phyloP scores from a whole-genome alignment of 2,797 vertebrate genomes.

The Cossypha niveicapilla region DNA sequence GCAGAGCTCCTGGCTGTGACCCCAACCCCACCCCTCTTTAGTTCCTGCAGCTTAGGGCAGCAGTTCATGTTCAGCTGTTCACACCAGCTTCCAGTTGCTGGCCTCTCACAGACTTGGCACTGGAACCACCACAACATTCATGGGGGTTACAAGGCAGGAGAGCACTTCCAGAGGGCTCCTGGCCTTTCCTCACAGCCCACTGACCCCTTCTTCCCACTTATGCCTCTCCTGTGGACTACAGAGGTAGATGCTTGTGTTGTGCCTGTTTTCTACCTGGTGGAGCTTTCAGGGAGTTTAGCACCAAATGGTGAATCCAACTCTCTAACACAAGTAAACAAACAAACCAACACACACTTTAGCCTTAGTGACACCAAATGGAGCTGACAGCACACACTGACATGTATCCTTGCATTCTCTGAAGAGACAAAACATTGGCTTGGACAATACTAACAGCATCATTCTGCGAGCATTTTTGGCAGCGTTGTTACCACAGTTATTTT shows the following conservation, averaged over 20 bases:
- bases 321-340: not conserved
- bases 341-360: not conserved
- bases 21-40: fast-evolving
- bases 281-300: not conserved
- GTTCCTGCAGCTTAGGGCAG: not conserved
- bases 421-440: not conserved
- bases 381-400: not conserved
- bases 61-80: not conserved
- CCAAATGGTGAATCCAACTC: not conserved
- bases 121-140: not conserved
- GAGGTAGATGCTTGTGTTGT: too few species aligned
- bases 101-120: not conserved
- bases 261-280: not conserved
- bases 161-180: not conserved
- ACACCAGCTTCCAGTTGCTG: not conserved
- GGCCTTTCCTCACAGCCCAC: not conserved
- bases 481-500: not conserved
- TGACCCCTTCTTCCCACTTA: not conserved
- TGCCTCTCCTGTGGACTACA: not conserved
- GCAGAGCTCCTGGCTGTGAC: not conserved
- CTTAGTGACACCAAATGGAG: not conserved
- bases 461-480: not conserved
- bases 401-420: not conserved
- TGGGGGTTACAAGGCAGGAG: not conserved
- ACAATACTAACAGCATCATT: not conserved